Percentiles rank a stretch among this genome's conserved stretches.
Evolutionary conservation across 2,113 vertebrate genomes (phyloP).

Genomic region (Symphodus melops): DNA sequence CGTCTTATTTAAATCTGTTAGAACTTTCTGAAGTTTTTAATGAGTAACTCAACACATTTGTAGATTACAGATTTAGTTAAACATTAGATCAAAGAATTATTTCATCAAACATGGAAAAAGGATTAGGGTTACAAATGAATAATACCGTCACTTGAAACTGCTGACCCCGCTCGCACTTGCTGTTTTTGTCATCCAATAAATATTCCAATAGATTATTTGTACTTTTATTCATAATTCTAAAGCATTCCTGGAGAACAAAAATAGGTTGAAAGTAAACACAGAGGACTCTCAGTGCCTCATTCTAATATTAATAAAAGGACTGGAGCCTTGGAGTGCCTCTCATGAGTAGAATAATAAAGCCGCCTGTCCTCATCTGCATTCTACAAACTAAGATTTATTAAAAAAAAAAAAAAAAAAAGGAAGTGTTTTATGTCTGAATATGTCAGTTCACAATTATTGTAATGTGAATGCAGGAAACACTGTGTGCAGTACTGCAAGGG

Average conservation of each 20-base stretch:
- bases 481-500: background rate
- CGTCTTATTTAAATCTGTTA: too few relatives aligned
- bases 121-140: background rate
- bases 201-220: background rate
- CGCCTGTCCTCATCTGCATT: background rate
- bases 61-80: background rate
- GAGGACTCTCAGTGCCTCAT: background rate
- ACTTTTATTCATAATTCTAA: background rate
- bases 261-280: background rate
- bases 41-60: background rate
- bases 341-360: background rate
- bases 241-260: background rate
- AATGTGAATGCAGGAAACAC: background rate
- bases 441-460: background rate
- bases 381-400: background rate
- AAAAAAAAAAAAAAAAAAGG: too few relatives aligned
- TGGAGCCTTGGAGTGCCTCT: background rate
- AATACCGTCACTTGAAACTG: background rate
- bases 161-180: background rate
- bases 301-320: background rate
- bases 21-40: background rate
- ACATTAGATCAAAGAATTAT: background rate
- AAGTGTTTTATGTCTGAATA: background rate
- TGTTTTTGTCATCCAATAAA: background rate
- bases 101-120: background rate